phyloP scores from a whole-genome alignment of 2,888 invertebrate species.

The Protophormia terraenovae region DNA sequence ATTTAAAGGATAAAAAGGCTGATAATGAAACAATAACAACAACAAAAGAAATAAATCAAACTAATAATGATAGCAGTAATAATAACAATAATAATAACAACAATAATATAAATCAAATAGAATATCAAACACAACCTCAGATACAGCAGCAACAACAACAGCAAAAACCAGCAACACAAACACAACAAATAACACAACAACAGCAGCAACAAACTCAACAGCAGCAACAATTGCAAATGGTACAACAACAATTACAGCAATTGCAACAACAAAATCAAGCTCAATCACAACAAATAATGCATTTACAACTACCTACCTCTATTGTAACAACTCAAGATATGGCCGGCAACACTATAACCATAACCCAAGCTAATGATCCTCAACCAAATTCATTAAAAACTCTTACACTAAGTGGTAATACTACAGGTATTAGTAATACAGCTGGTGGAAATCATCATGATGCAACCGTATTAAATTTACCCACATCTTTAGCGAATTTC shows the following conservation, averaged over 20 bases:
- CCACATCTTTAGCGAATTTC: conserved; percentile 77
- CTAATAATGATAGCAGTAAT: conserved; percentile 35
- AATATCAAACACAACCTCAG: conserved; percentile 40
- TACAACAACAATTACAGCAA: conserved; percentile 69
- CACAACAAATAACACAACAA: conserved; percentile 33
- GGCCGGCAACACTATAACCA: conserved; percentile 79
- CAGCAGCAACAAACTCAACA: conserved; percentile 64
- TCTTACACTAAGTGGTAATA: conserved; percentile 41
- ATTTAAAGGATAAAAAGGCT: conserved; percentile 50
- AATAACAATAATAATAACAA: conserved; percentile 16
- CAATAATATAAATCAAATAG: conserved; percentile 36
- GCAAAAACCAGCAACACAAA: conserved; percentile 33
- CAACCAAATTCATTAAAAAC: conserved; percentile 70
- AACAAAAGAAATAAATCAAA: conserved; percentile 47
- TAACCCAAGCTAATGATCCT: conserved; percentile 74
- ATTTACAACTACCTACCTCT: conserved; percentile 75
- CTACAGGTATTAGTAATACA: background rate
- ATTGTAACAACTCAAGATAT: conserved; percentile 77
- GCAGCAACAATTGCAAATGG: conserved; percentile 62
- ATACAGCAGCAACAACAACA: conserved; percentile 25
- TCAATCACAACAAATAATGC: conserved; percentile 77
- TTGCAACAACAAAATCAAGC: conserved; percentile 71
- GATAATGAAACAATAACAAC: conserved; percentile 23
- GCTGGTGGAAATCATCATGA: conserved; percentile 72
- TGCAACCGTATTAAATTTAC: conserved; percentile 76